Evolutionary conservation across 2,888 invertebrate species (phyloP).

Genomic region (Leptopterna dolabrata): DNA sequence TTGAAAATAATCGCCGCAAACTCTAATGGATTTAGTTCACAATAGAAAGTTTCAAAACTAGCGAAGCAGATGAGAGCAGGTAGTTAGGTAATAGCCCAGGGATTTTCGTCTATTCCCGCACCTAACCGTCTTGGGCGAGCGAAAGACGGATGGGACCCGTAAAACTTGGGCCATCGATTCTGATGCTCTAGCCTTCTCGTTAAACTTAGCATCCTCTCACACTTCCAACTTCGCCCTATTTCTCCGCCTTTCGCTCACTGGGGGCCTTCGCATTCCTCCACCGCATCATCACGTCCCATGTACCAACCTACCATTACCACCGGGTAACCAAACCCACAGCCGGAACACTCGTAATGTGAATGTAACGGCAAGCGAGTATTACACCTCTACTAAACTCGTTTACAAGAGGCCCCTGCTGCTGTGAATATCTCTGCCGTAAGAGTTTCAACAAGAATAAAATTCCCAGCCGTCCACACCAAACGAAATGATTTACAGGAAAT

Average conservation of each 20-base stretch:
- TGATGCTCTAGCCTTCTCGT: not conserved
- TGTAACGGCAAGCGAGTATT: no score
- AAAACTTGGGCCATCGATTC: slow-evolving; percentile 1
- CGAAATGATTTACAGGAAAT: no score
- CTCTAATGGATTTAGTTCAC: not conserved
- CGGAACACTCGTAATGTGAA: no score
- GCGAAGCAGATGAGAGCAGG: not conserved
- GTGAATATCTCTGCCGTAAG: no score
- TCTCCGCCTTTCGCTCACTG: not conserved
- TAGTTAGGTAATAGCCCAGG: not conserved
- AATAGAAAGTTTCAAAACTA: not conserved
- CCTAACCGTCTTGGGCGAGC: not conserved
- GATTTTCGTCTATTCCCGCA: not conserved
- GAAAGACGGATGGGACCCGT: not conserved
- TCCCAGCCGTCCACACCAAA: no score
- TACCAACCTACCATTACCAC: no score
- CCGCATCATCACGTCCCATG: not conserved
- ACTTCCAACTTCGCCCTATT: not conserved
- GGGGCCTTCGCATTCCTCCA: not conserved
- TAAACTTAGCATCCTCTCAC: not conserved
- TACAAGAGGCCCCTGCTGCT: no score
- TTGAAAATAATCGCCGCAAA: no score
- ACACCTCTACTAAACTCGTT: no score
- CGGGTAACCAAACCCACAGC: no score
- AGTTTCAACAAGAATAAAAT: no score